phyloP scores from a whole-genome alignment of 2,888 invertebrate genomes.

The Polylopha cassiicola region DNA sequence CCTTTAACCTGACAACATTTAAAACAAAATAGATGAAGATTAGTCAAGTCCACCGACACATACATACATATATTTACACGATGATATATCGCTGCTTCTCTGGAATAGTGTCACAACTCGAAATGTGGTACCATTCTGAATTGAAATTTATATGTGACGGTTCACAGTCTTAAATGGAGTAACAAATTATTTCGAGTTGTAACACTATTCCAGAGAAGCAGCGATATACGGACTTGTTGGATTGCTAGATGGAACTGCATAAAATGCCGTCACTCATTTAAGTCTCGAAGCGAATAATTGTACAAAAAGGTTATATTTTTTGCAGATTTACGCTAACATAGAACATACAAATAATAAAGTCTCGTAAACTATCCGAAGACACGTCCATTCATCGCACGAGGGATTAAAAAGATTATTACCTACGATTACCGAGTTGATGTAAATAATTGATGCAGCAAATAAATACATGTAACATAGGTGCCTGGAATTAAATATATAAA shows the following conservation, averaged over 20 bases:
- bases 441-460: constrained; percentile 44
- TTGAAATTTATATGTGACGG: too few species aligned
- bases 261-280: constrained; percentile 57
- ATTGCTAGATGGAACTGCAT: constrained; percentile 58
- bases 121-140: too few species aligned
- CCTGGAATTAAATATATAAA: constrained; percentile 57
- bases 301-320: constrained; percentile 69
- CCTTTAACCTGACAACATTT: constrained; percentile 53
- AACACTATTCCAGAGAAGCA: too few species aligned
- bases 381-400: constrained; percentile 54
- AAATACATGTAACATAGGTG: constrained; percentile 57
- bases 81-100: too few species aligned
- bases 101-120: too few species aligned
- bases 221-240: constrained; percentile 44
- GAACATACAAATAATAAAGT: constrained; percentile 50
- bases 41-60: constrained; percentile 45
- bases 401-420: too few species aligned
- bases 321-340: constrained; percentile 65
- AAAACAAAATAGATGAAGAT: constrained; percentile 46
- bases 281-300: constrained; percentile 48
- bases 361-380: constrained; percentile 41
- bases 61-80: constrained; percentile 42
- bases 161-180: too few species aligned
- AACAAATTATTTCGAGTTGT: too few species aligned
- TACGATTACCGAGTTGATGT: too few species aligned